Evolutionary conservation across 2,113 vertebrate species (phyloP).

Genomic region (Theropithecus gelada): DNA sequence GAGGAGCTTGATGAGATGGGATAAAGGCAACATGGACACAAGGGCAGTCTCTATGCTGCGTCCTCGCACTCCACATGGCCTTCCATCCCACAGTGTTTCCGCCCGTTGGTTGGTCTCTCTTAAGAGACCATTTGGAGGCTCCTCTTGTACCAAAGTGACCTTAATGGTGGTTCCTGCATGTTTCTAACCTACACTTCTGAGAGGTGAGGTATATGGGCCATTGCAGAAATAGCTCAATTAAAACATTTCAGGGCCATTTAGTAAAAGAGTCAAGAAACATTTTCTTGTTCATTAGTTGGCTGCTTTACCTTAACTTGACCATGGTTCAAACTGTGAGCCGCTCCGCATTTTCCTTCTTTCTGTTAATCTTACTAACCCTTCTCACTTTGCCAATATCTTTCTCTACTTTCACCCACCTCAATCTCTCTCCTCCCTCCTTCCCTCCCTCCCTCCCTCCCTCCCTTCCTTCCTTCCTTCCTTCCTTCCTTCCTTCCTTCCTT

Average conservation of each 20-base stretch:
- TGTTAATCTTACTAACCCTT: neutral
- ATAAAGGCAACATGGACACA: no score
- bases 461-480: no score
- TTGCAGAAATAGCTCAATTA: neutral
- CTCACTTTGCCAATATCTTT: neutral
- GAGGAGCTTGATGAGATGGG: neutral
- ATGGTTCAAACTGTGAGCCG: neutral
- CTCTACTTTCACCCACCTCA: neutral
- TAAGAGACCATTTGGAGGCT: neutral
- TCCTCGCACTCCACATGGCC: accelerated
- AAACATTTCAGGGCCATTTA: neutral
- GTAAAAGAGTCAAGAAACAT: neutral
- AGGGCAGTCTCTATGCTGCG: neutral
- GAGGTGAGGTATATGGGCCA: neutral
- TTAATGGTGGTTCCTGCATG: neutral
- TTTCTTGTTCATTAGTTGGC: neutral
- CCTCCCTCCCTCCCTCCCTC: accelerated
- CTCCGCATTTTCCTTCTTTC: neutral
- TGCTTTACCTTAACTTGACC: neutral
- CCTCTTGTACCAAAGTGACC: neutral
- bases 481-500: accelerated
- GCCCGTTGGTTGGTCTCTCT: neutral
- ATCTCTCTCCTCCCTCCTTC: neutral
- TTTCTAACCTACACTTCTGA: neutral
- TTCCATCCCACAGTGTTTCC: no score